A percentile compares a stretch with the other conserved stretches of the same genome.
These are phyloP conservation scores for Sesamia inferens DNA, from an alignment of 2,888 invertebrate genomes.

Conservation along the genomic window DNA sequence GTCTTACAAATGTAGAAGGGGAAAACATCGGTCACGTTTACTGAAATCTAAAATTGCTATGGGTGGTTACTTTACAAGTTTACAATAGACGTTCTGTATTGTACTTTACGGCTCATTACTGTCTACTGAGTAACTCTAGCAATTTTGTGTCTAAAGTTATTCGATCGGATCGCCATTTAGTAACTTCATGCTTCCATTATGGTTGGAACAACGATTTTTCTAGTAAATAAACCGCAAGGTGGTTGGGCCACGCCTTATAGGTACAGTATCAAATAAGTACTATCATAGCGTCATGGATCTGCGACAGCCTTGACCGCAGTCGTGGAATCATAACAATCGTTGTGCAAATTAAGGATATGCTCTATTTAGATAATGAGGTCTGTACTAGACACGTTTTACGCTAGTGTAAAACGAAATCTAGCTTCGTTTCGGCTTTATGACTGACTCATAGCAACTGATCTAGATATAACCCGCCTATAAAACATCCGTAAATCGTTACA, in stretches of 20 bases:
- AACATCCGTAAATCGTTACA: constrained; percentile 35
- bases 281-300: constrained; percentile 71
- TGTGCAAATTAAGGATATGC: constrained; percentile 58
- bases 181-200: constrained; percentile 57
- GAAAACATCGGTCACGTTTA: constrained; percentile 29
- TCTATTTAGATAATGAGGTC: constrained; percentile 50
- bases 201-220: constrained; percentile 68
- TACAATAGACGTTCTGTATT: constrained; percentile 6
- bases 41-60: constrained; percentile 28
- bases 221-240: constrained; percentile 72
- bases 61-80: neutral
- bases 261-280: constrained; percentile 61
- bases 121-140: constrained; percentile 2
- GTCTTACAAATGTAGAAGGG: constrained; percentile 37
- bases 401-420: constrained; percentile 25
- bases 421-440: constrained; percentile 4
- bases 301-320: constrained; percentile 71
- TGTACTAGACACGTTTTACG: constrained; percentile 26
- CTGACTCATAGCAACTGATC: constrained; percentile 21
- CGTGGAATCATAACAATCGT: constrained; percentile 69
- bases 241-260: constrained; percentile 74
- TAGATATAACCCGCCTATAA: constrained; percentile 18
- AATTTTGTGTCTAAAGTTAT: constrained; percentile 28
- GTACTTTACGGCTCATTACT: constrained; percentile 13
- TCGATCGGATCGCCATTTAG: constrained; percentile 40